Base-by-base conservation (phyloP, 1,140 invertebrate genomes). In the Pteromalus puparum region DNA sequence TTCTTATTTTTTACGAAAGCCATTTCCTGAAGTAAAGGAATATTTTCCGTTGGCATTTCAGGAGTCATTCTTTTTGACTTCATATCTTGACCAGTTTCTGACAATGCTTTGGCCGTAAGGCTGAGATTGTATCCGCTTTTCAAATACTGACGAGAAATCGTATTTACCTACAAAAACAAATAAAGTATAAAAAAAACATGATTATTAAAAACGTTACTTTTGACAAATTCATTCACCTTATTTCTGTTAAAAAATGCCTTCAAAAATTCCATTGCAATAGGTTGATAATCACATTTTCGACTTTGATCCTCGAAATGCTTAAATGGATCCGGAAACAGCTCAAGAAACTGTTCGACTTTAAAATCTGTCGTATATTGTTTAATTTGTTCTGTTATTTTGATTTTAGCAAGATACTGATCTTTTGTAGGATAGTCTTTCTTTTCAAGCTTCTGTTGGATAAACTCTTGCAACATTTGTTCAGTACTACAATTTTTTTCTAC, bases 301-400 rank as follows among this genome's bases (percentile, higher is more conserved):
- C 89, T 90, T 21, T 85, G 81, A 88, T 94, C 87, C 68, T 88
- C 86, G 86, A 95, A 95, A 70, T 93, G 89, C 13, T 86, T 85
- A 65, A 92, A 87, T 30, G 95, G 95, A 89, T 94, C 90, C 65
- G 94, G 92, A 88, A 95, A 94, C 34, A 93, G 90, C 77, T 93
- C 88, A 12, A 95, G 84, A 87, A 95, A 95, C 26, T 94, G 91
- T 81, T 93, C 88, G 9, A 94, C 86, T 26, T 91, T 86, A 73
- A 94, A 94, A 4, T 93, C 89, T 1, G 79, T 88, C 0, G 90
- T 93, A 38, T 92, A 93, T 28, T 91, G 89, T 30, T 92, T 91
- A 42, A 91, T 86, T 38, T 92, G 90, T 61, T 92, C 90, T 0
- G 90, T 89, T 28, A 92, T 89, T 87, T 90, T 87, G 2, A 87